phyloP scores from a whole-genome alignment of 1,140 invertebrate species.

The Heliconius congener region DNA sequence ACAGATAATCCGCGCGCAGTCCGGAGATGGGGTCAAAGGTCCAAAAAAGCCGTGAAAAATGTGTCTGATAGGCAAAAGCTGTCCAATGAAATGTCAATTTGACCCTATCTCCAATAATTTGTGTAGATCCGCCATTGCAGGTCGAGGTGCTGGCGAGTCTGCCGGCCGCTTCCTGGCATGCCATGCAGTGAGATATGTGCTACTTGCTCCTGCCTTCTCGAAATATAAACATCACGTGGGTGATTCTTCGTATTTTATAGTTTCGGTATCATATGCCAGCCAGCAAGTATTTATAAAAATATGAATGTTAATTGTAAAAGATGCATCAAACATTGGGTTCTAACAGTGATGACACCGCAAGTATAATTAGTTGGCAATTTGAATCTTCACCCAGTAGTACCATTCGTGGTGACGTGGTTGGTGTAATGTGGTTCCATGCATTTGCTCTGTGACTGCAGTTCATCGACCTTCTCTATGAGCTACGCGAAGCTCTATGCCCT shows the following conservation, averaged over 20 bases:
- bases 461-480: constrained; percentile 54
- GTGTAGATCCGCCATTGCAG: constrained; percentile 30
- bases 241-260: constrained; percentile 23
- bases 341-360: constrained; percentile 12
- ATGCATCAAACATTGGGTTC: not conserved
- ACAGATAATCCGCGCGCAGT: constrained; percentile 56
- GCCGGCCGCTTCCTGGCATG: constrained; percentile 44
- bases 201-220: constrained; percentile 48
- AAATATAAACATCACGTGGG: constrained; percentile 55
- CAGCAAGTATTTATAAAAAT: not conserved
- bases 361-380: constrained; percentile 7
- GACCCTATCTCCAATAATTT: constrained; percentile 27
- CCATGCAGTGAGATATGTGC: constrained; percentile 58
- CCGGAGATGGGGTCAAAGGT: constrained; percentile 40
- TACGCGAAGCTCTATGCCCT: constrained; percentile 61
- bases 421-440: constrained; percentile 46
- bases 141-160: constrained; percentile 27
- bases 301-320: not conserved
- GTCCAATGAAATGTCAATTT: constrained; percentile 21
- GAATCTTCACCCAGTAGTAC: constrained; percentile 20
- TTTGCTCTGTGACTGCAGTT: constrained; percentile 69
- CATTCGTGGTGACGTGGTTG: constrained; percentile 37
- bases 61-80: constrained; percentile 9
- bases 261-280: constrained; percentile 15
- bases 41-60: constrained; percentile 16